Evolutionary conservation across 2,888 invertebrate genomes (phyloP).

Genomic region (Dryadula phaetusa): DNA sequence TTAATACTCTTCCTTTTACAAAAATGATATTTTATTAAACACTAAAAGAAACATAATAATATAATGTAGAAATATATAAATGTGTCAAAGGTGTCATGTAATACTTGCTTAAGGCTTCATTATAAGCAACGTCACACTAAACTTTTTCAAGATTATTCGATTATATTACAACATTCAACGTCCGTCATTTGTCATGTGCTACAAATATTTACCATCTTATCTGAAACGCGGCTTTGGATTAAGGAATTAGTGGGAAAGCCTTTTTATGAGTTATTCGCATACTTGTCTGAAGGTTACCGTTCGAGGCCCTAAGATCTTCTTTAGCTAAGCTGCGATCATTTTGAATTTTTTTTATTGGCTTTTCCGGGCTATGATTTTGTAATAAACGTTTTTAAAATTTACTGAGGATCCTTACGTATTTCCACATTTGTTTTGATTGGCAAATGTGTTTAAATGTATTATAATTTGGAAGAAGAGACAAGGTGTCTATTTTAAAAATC

Average conservation of each 20-base stretch:
- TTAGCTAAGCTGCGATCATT: background rate
- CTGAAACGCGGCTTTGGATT: constrained; percentile 45
- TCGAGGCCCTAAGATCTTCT: background rate
- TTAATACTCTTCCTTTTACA: too few species aligned
- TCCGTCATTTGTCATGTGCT: constrained; percentile 45
- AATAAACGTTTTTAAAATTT: too few species aligned
- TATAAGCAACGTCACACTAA: background rate
- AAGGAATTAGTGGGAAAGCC: constrained; percentile 51
- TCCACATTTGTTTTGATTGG: too few species aligned
- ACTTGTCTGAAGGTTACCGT: constrained; percentile 38
- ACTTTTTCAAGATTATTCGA: constrained; percentile 24
- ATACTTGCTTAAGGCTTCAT: background rate
- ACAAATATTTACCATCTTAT: constrained; percentile 50
- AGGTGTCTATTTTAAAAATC: too few species aligned
- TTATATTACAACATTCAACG: constrained; percentile 22
- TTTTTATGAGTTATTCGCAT: constrained; percentile 43
- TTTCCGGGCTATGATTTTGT: background rate
- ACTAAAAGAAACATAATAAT: too few species aligned
- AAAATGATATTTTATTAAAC: too few species aligned
- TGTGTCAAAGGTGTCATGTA: background rate
- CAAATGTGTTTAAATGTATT: too few species aligned
- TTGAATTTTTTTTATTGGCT: background rate
- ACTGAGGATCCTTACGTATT: too few species aligned
- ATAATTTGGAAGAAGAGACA: too few species aligned
- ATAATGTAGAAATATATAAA: too few species aligned